Evolutionary conservation across 2,113 vertebrate genomes (phyloP).

Genomic region (Typhlomys cinereus): DNA sequence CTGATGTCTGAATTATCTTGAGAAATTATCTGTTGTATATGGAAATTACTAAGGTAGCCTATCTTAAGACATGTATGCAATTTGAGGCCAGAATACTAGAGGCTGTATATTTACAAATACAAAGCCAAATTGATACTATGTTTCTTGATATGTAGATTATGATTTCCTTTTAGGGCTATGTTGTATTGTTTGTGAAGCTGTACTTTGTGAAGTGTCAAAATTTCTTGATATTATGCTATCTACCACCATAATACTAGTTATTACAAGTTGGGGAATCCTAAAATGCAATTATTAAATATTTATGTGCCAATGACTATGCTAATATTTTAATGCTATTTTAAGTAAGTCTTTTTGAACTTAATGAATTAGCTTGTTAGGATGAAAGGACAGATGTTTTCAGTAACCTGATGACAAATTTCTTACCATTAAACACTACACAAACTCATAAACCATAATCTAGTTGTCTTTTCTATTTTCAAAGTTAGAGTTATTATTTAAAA

Average conservation of each 20-base stretch:
- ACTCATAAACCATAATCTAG: constrained; percentile 58
- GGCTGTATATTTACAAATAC: neutral
- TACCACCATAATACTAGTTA: constrained; percentile 52
- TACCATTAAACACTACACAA: constrained; percentile 61
- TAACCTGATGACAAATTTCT: constrained; percentile 67
- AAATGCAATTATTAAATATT: constrained; percentile 77
- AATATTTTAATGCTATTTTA: constrained; percentile 72
- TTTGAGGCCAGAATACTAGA: neutral
- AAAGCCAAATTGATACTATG: neutral
- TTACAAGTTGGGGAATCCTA: constrained; percentile 69
- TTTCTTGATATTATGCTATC: constrained; percentile 64
- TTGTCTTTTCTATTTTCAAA: constrained; percentile 35
- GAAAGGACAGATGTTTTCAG: constrained; percentile 76
- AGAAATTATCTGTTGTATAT: neutral
- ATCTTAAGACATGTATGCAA: neutral
- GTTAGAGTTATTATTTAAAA: constrained; percentile 37
- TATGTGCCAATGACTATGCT: constrained; percentile 64
- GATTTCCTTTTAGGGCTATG: constrained; percentile 33
- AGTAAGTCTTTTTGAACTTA: constrained; percentile 72
- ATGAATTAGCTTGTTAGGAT: constrained; percentile 70
- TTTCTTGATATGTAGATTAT: neutral
- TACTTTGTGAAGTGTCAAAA: constrained; percentile 54
- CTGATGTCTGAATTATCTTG: neutral
- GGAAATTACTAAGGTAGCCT: neutral
- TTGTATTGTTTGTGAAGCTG: constrained; percentile 23